Base-by-base conservation (phyloP, 2,888 invertebrate genomes). In the Andricus quercusramuli region DNA sequence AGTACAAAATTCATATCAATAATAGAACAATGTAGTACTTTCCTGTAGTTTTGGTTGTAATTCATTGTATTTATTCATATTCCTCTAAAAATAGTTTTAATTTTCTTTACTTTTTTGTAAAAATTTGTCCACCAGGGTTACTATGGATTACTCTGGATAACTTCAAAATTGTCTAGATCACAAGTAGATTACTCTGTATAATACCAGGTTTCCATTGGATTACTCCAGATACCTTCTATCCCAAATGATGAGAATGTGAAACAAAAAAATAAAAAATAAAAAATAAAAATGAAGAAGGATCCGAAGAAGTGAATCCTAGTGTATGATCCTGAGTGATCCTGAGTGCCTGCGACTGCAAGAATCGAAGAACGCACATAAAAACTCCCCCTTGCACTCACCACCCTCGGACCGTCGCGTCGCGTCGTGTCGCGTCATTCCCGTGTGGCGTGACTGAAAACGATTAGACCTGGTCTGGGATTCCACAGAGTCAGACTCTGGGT, bases 361-460 rank as follows among this genome's bases (percentile, higher is more conserved):
- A 56, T 56, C 56, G 56, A 56, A 56, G 56, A 67, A 64, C 77
- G 74, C 81, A 85, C 84, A 82, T 56, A 56, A 56, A 56, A 56
- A 82, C 79, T 74, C 77, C 78, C 67, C 76, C 81, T 80, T 37
- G 77, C 80, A 76, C 78, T 86, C 82, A 80, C 79, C 82, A 79
- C 66, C 37, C 8, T 37, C 8, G 37, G 8, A 37, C 37, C 37
- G 37, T 37, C 37, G 37, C 37, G 37, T 37, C 37, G 37, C 37
- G 8, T 37, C 79, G 80, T 5, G 41, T 41, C 41, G 41, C 47
- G n/a, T 78, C 78, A 77, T 80, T 78, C 76, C 64, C 82, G 80
- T 83, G 79, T 88, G 83, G 89, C 89, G 89, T 89, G 89, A 89
- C 88, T 86, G 80, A 78, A 83, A 83, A 79, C 86, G 84, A 89